Evolutionary conservation across 2,888 invertebrate genomes (phyloP), one percentile per base, ranked within the genome.

Genomic region (Gonocerus acuteangulatus): DNA sequence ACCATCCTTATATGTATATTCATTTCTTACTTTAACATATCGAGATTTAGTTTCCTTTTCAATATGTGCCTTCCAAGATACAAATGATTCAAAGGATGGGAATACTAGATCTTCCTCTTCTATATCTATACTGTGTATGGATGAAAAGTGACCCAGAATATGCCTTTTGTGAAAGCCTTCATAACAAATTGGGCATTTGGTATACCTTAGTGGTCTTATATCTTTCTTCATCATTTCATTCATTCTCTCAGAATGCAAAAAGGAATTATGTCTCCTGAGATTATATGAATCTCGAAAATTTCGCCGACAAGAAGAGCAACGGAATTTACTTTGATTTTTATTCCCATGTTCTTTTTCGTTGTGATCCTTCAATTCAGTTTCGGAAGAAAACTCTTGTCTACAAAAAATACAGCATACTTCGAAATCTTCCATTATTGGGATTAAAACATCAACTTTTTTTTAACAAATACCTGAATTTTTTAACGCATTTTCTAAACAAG

Each of bases 11-110:
- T 58, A 61, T 15, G 62, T 62, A 23, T 58, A 61, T n/a, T 62
- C 60, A 45, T 62, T 58, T 1, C 66, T 59, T 45, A 64, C 61
- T 62, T 66, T 68, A 19, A 68, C 65, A 64, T 65, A 68, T 34
- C 63, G 57, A 32, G 63, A 61, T 19, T 44, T 60, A 18, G 66
- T 66, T 15, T 66, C 61, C 47, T 48, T 63, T 59, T 69, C 68
- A 15, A 65, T 58, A 32, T 65, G 61, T 23, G 51, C 62, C 21
- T 68, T 68, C 69, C 69, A 69, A 7, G 21, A 42, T 9, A 45
- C 45, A 58, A 68, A 69, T 32, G 32, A 32, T 32, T 32, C 32
- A 6, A 9, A 9, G 6, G 32, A 32, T 11, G 6, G 32, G 11
- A 32, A 32, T 32, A 9, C 32, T 32, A 32, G 11, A 32, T 32